phyloP scores from a whole-genome alignment of 2,113 vertebrate species.

The Cyanocitta stelleri region DNA sequence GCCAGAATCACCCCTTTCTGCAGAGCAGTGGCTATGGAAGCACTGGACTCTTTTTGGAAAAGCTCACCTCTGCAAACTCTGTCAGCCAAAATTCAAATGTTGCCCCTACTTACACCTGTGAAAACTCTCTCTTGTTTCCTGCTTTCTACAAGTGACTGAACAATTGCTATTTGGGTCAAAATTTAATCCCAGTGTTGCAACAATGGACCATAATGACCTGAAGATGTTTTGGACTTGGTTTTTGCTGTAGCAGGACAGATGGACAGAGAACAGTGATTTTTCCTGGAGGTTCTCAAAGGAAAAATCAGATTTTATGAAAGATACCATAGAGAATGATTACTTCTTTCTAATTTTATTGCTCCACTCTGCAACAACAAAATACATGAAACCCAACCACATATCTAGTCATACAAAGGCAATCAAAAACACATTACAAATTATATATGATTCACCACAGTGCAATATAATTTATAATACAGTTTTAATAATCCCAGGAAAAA shows the following conservation, averaged over 20 bases:
- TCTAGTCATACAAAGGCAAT: conserved; percentile 14
- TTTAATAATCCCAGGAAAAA: conserved; percentile 32
- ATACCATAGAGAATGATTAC: not conserved
- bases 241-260: not conserved
- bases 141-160: not conserved
- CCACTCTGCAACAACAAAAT: not conserved
- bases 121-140: not conserved
- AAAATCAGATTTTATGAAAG: conserved; percentile 23
- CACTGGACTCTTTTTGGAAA: not conserved
- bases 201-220: not conserved
- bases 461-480: not conserved
- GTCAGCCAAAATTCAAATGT: not conserved
- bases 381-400: not conserved
- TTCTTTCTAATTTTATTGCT: conserved; percentile 20
- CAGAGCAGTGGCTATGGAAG: not conserved
- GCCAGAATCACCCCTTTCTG: not conserved
- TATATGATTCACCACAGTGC: not conserved
- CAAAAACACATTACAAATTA: conserved; percentile 39
- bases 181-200: not conserved
- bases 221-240: not conserved
- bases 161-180: not conserved
- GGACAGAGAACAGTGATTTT: not conserved
- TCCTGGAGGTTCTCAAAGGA: not conserved
- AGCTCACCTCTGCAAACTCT: not conserved
- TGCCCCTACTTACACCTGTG: not conserved